Conservation (phyloP, 1,140 invertebrate genomes). For the Pseudomyrmex concolor region DNA sequence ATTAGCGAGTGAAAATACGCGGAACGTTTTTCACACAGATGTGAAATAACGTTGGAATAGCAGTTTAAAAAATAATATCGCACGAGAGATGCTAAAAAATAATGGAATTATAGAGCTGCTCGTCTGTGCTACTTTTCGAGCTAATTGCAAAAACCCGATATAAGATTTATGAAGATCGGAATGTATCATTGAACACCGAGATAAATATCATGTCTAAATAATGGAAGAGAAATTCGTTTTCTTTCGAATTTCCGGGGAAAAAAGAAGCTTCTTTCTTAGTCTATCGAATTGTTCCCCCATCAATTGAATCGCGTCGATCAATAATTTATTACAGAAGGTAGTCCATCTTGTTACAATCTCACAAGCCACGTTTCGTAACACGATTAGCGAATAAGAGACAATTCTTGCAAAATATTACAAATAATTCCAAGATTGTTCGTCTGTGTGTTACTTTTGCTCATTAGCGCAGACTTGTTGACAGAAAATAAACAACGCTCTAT, state of each 20-base stretch:
- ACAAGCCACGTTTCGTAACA: constrained; percentile 8
- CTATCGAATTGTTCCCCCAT: constrained; percentile 59
- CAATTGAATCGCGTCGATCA: constrained; percentile 36
- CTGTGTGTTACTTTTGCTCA: background rate
- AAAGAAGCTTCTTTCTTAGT: constrained; percentile 53
- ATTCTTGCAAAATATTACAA: background rate
- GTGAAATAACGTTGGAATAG: no score
- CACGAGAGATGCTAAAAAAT: background rate
- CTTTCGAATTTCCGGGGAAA: constrained; percentile 18
- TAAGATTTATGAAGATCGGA: background rate
- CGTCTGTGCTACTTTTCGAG: background rate
- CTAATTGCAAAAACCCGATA: background rate
- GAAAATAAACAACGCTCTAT: background rate
- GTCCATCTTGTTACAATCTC: constrained; percentile 5
- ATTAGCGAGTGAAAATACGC: no score
- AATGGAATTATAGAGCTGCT: background rate
- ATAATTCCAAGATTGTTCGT: constrained; percentile 11
- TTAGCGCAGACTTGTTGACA: constrained; percentile 8
- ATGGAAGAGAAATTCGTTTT: background rate
- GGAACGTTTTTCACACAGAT: no score
- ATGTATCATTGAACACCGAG: background rate
- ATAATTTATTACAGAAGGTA: constrained; percentile 33
- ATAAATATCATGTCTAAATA: constrained; percentile 40
- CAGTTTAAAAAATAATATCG: no score
- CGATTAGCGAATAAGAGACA: background rate